Percentiles rank a stretch among this genome's conserved stretches.
Conservation (phyloP, 2,888 invertebrate genomes). For the Ormyrus pomaceus region DNA sequence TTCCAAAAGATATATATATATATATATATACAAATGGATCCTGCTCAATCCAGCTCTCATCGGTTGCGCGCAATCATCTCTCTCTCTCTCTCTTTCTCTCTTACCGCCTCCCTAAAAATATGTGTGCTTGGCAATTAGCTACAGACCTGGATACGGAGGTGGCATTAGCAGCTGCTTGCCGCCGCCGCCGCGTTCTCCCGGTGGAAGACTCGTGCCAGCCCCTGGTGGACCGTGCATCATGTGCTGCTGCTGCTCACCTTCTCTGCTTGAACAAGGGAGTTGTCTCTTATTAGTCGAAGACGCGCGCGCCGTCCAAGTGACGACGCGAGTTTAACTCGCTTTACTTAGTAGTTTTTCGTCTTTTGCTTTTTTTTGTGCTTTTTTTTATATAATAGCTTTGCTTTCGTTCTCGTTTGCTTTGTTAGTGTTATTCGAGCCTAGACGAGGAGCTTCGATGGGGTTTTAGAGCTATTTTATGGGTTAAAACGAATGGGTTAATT, state of each 20-base stretch:
- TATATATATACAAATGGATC: not conserved
- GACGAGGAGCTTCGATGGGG: not conserved
- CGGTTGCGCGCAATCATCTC: constrained; percentile 57
- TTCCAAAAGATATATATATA: not conserved
- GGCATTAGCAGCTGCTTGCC: constrained; percentile 75
- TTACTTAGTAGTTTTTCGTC: not conserved
- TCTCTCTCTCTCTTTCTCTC: constrained; percentile 42
- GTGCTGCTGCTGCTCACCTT: constrained; percentile 72
- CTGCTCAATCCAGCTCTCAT: constrained; percentile 15
- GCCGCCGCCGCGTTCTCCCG: constrained; percentile 73
- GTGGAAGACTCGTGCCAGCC: constrained; percentile 68
- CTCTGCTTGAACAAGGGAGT: constrained; percentile 75
- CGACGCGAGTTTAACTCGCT: not conserved
- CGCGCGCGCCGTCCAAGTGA: constrained; percentile 32
- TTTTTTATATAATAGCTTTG: not conserved
- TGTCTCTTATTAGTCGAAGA: constrained; percentile 59
- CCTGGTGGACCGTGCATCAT: constrained; percentile 69
- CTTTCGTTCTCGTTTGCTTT: not conserved
- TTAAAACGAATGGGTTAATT: not conserved
- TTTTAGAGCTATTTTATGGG: not conserved
- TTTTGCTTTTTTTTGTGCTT: constrained; percentile 5
- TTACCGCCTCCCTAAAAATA: constrained; percentile 66
- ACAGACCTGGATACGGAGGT: constrained; percentile 75
- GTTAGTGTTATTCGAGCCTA: not conserved
- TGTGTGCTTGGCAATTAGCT: constrained; percentile 69